Evolutionary conservation across 2,888 invertebrate species (phyloP), one percentile per base, ranked within the genome.

Genomic region (Bellardia bayeri): DNA sequence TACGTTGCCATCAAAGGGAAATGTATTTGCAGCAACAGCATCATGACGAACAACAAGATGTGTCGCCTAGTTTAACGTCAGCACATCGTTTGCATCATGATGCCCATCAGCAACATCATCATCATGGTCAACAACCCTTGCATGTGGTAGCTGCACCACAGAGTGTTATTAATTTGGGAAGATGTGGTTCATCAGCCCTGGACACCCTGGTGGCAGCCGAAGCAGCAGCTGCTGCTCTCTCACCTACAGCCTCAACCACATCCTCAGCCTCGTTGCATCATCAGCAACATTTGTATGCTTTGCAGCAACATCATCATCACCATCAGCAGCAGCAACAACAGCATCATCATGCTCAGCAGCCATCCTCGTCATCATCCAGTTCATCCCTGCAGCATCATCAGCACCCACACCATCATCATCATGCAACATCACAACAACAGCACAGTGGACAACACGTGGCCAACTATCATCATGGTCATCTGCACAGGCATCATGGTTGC

Each of bases 1-100:
- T 92, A 76, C 92, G 92, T 87, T 92, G 91, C 80, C 92, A 89
- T 80, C 92, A 92, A 13, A 91, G 91, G 84, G 91, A 90, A 79
- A 89, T 91, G 56, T 88, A 88, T 78, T 86, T 90, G 16, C 88
- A 86, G 9, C 89, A 88, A 9, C 89, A 88, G 8, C 85, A 82
- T 9, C 88, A 88, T 5, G 86, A 89, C 2, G 88, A 88, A 49
- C 75, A 88, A 61, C 74, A 81, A 84, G 89, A 89, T 88, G 83
- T 81, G 40, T 89, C 89, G 30, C 84, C 84, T 45, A 63, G 89
- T 88, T 64, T 87, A 88, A 72, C 83, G 80, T 90, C 90, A 86
- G 87, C 88, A 51, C 88, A 85, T 74, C 86, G 82, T 33, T 89
- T 89, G 42, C 87, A 88, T 45, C 89, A 88, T 54, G 85, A 81